A percentile compares a stretch with the other conserved stretches of the same genome.
Evolutionary conservation across 2,797 vertebrate species (phyloP).

Genomic region (Erithacus rubecula): DNA sequence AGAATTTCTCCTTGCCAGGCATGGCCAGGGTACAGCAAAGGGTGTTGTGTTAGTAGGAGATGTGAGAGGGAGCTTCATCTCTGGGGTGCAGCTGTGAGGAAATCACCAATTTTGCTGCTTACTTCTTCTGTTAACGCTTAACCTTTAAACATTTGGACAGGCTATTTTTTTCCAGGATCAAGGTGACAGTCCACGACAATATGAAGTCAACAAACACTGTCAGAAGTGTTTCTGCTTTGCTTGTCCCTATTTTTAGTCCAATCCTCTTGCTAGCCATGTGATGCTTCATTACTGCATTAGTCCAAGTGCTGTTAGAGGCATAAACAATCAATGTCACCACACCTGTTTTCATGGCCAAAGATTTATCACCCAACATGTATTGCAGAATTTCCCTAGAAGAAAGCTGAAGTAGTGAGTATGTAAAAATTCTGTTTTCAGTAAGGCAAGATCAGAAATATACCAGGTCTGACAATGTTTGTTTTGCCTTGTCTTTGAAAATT

Average conservation of each 20-base stretch:
- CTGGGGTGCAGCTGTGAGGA: not conserved
- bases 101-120: not conserved
- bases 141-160: not conserved
- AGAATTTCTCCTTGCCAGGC: not conserved
- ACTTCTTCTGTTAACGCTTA: not conserved
- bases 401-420: not conserved
- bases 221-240: not conserved
- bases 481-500: not conserved
- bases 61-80: not conserved
- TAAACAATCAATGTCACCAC: not conserved
- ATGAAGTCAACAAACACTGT: not conserved
- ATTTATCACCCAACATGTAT: not conserved
- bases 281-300: not conserved
- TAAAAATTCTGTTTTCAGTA: not conserved
- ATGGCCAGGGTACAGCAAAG: not conserved
- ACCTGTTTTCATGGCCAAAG: not conserved
- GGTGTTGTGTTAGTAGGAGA: not conserved
- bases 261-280: not conserved
- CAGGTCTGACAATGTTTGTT: not conserved
- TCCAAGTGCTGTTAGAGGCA: not conserved
- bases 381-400: not conserved
- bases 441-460: not conserved
- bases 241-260: not conserved
- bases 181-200: not conserved
- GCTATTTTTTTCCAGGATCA: not conserved